phyloP scores from a whole-genome alignment of 2,797 vertebrate genomes.

The Denticeps clupeoides region DNA sequence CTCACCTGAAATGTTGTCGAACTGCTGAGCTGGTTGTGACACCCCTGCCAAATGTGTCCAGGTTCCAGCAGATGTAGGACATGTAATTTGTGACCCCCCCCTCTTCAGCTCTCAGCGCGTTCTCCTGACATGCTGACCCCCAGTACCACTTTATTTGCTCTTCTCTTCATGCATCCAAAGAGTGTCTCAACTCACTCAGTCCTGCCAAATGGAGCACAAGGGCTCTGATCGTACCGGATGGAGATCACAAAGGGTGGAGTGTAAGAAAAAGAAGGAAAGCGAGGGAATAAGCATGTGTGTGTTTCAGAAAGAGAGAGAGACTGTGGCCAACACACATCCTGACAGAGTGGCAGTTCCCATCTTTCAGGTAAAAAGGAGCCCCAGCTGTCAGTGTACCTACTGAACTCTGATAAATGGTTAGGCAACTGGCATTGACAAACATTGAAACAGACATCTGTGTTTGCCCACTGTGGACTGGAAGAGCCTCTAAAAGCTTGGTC shows the following conservation, averaged over 20 bases:
- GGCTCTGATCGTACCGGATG: conserved; percentile 26
- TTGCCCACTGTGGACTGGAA: conserved; percentile 54
- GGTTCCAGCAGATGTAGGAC: conserved; percentile 24
- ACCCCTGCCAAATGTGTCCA: conserved; percentile 18
- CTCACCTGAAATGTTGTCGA: no score
- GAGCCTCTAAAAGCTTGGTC: conserved; percentile 62
- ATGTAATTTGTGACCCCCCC: conserved; percentile 18
- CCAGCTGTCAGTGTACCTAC: conserved; percentile 54
- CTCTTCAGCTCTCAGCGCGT: conserved; percentile 30
- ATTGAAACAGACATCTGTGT: conserved; percentile 58
- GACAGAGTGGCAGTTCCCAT: no score
- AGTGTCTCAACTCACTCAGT: conserved; percentile 45
- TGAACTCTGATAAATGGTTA: conserved; percentile 65
- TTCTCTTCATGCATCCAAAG: conserved; percentile 40
- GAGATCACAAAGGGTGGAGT: conserved; percentile 29
- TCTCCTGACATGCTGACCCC: conserved; percentile 38
- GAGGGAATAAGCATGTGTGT: not conserved
- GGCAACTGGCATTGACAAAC: conserved; percentile 64
- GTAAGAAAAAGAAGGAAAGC: conserved; percentile 23
- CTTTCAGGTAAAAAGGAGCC: conserved; percentile 43
- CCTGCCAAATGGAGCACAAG: no score
- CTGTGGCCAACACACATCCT: conserved; percentile 33
- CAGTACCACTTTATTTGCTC: conserved; percentile 40
- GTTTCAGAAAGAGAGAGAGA: conserved; percentile 16
- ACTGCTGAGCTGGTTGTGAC: not conserved